A percentile compares a stretch with the other conserved stretches of the same genome.
Evolutionary conservation across 1,140 invertebrate species (phyloP).

Genomic region (Drosophila leontia): DNA sequence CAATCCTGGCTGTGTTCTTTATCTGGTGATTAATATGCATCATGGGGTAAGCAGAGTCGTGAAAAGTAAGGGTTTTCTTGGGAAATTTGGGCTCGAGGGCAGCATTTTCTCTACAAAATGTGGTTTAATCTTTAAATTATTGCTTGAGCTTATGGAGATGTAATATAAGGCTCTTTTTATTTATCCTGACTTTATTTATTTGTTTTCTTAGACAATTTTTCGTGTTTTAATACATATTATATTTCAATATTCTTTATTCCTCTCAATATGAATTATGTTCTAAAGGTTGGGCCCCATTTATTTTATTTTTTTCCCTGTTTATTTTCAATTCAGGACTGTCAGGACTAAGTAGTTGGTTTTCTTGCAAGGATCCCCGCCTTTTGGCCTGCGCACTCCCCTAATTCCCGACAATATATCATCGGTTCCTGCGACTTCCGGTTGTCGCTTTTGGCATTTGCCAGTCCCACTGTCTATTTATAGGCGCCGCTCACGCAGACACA

Average conservation of each 20-base stretch:
- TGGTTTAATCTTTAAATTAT: neutral
- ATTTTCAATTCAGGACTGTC: conserved; percentile 23
- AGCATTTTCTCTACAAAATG: neutral
- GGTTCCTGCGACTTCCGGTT: conserved; percentile 66
- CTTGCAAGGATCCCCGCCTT: neutral
- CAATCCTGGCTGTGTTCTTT: conserved; percentile 17
- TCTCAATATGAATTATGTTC: conserved; percentile 11
- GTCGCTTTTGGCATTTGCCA: conserved; percentile 52
- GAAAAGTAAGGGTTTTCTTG: neutral
- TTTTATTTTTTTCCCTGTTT: conserved; percentile 25
- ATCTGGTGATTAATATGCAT: conserved; percentile 32
- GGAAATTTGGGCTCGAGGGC: neutral
- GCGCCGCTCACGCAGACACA: conserved; percentile 43
- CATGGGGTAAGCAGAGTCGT: neutral
- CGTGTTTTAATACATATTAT: neutral
- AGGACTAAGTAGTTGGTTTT: conserved; percentile 27
- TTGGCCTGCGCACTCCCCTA: conserved; percentile 7
- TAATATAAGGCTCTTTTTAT: neutral
- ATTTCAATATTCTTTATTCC: neutral
- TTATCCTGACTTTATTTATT: too few species aligned
- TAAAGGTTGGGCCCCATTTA: conserved; percentile 23
- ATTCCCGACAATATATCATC: conserved; percentile 55
- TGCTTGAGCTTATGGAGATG: neutral
- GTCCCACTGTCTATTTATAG: conserved; percentile 71
- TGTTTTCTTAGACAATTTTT: too few species aligned